Base-by-base conservation (phyloP, 2,888 invertebrate genomes). In the Cordilura impudica region DNA sequence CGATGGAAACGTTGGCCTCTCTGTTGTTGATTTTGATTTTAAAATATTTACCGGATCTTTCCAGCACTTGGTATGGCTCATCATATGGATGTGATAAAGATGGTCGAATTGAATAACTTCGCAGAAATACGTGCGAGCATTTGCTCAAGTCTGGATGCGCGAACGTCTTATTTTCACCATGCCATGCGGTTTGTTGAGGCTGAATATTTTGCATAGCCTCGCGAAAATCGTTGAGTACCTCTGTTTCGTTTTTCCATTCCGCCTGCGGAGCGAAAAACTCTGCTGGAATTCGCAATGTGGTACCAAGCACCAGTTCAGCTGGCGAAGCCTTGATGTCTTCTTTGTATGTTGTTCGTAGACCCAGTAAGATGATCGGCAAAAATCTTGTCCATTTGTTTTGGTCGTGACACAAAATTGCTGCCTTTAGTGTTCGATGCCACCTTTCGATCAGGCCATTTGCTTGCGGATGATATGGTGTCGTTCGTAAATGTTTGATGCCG, bases 301-400 rank as follows among this genome's bases (percentile, higher is more conserved):
- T 77, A 0, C 88, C 87, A 60, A 85, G 87, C 0, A 88, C 81
- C 54, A 89, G 66, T 47, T 87, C 85, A 0, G 87, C 85, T 23
- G 81, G 69, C n/a, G 78, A 73, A 18, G 61, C 67, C n/a, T 61
- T 61, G 10, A 81, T 49, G 35, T 78, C 81, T 31, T 76, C 74
- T 12, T 74, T 78, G 35, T 71, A 67, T 0, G 63, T 45, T 10
- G 74, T 58, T 16, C 74, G 72, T 12, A 78, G 45, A 5, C 80
- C 77, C 4, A 81, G 67, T 16, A 80, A 58, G 2, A 76, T 56
- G 3, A 63, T 29, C 3, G 74, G 81, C 14, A 83, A 69, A n/a
- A 66, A 61, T 12, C 72, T 56, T 7, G 26, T 14, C 69, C 78
- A 82, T 2, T 19, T 47, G 10, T 75, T 72, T 3, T 45, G 26